Conservation (phyloP, 1,140 invertebrate species). For the Asobara japonica region DNA sequence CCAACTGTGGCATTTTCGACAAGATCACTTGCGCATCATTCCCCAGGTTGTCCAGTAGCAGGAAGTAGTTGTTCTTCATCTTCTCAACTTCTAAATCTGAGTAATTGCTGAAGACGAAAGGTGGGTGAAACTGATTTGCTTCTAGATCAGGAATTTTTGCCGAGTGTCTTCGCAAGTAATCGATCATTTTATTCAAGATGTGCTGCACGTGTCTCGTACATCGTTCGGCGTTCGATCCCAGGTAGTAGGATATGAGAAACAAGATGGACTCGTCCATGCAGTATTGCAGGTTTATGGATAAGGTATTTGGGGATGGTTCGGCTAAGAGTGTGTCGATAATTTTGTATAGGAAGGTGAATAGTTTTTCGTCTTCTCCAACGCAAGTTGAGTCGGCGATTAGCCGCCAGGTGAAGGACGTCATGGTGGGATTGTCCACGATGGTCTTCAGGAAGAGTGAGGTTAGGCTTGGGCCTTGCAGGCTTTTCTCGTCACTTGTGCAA, state of each 20-base stretch:
- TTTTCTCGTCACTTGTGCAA: no score
- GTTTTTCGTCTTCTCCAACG: conserved; percentile 1
- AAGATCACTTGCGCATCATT: conserved; percentile 71
- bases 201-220: conserved; percentile 56
- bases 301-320: no score
- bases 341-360: neutral
- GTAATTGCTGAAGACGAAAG: conserved; percentile 34
- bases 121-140: conserved; percentile 43
- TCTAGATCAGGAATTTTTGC: no score
- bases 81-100: no score
- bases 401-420: no score
- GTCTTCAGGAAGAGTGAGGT: no score
- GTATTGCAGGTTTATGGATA: no score
- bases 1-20: conserved; percentile 63
- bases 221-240: conserved; percentile 41
- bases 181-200: conserved; percentile 52
- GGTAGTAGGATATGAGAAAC: conserved; percentile 39
- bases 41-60: conserved; percentile 69
- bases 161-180: conserved; percentile 37
- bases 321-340: conserved; percentile 2
- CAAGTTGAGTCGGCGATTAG: no score
- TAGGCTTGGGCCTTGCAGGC: no score
- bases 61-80: conserved; percentile 59
- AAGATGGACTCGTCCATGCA: conserved; percentile 43
- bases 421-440: no score